These are phyloP conservation scores for Ondatra zibethicus DNA, from an alignment of 2,113 vertebrate genomes.

Conservation along the genomic window DNA sequence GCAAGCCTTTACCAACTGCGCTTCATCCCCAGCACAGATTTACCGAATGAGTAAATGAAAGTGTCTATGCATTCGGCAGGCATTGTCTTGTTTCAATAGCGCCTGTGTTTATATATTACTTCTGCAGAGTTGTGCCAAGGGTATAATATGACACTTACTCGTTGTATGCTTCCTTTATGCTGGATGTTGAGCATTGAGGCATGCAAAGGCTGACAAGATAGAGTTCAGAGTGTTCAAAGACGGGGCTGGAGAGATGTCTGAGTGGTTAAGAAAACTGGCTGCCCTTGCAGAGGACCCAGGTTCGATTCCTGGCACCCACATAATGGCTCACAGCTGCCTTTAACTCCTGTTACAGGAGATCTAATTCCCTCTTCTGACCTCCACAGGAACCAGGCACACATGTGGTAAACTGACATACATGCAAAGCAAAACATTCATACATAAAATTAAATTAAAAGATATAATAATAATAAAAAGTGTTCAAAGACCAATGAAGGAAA, in stretches of 20 bases:
- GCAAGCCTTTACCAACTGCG: background rate
- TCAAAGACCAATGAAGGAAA: slow-evolving; percentile 36
- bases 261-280: background rate
- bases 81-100: background rate
- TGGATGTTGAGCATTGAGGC: slow-evolving; percentile 16
- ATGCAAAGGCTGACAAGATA: slow-evolving; percentile 16
- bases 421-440: background rate
- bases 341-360: background rate
- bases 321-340: background rate
- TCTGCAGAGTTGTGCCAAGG: background rate
- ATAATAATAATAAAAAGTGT: background rate
- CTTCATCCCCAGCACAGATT: background rate
- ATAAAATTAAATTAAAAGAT: background rate
- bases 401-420: background rate
- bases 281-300: background rate
- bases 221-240: slow-evolving; percentile 10
- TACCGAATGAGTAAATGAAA: slow-evolving; percentile 48
- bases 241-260: background rate
- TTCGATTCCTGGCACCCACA: background rate
- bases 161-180: slow-evolving; percentile 13
- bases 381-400: background rate
- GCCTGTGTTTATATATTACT: background rate
- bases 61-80: slow-evolving; percentile 26
- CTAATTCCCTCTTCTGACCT: background rate
- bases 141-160: background rate